Percentiles rank a stretch among this genome's conserved stretches.
These are phyloP conservation scores for Caenorhabditis sinica DNA, from an alignment of 2,888 invertebrate species.

Conservation along the genomic window DNA sequence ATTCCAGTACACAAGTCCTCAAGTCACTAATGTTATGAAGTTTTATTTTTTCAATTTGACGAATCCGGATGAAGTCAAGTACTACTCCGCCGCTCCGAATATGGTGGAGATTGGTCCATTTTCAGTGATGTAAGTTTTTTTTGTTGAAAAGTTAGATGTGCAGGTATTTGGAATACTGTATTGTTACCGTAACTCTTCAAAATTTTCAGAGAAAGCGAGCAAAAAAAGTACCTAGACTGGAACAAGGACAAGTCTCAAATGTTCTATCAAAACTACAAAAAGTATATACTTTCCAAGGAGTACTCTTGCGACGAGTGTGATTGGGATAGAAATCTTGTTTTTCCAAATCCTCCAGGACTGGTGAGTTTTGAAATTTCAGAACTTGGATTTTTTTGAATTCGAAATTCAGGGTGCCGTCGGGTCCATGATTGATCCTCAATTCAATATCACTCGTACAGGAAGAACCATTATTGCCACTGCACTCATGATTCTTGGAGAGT, in stretches of 20 bases:
- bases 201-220: slow-evolving; percentile 76
- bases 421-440: slow-evolving; percentile 76
- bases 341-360: slow-evolving; percentile 77
- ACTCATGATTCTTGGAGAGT: slow-evolving; percentile 73
- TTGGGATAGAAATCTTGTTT: slow-evolving; percentile 71
- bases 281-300: slow-evolving; percentile 66
- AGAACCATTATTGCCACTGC: slow-evolving; percentile 67
- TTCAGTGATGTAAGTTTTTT: slow-evolving; percentile 74
- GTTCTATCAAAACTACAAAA: slow-evolving; percentile 80
- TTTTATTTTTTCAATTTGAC: slow-evolving; percentile 80
- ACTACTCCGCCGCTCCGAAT: slow-evolving; percentile 71
- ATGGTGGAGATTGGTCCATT: slow-evolving; percentile 76
- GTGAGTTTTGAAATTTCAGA: slow-evolving; percentile 64
- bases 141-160: too few species aligned
- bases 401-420: slow-evolving; percentile 75
- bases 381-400: neutral
- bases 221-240: slow-evolving; percentile 77
- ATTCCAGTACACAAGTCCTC: slow-evolving; percentile 67
- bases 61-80: slow-evolving; percentile 78
- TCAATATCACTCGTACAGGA: slow-evolving; percentile 66
- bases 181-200: too few species aligned
- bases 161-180: neutral
- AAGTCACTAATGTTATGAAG: slow-evolving; percentile 69
- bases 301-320: slow-evolving; percentile 74
- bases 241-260: slow-evolving; percentile 71